phyloP scores from a whole-genome alignment of 2,113 vertebrate species.

The Oreocharis arfaki region DNA sequence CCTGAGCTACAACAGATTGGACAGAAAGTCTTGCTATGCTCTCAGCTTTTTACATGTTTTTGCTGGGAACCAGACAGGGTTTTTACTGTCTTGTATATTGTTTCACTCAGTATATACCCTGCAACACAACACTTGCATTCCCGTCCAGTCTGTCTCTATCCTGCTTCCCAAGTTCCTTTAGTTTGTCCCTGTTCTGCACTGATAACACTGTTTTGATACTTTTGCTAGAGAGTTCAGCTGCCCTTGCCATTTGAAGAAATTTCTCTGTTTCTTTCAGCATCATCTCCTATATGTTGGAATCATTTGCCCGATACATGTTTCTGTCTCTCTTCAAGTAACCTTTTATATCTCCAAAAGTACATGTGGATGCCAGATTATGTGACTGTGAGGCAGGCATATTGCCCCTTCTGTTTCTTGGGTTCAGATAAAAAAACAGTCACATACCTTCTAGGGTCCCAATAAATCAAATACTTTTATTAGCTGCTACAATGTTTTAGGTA shows the following conservation, averaged over 20 bases:
- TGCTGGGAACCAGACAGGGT: background rate
- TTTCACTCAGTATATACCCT: background rate
- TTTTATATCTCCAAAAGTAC: background rate
- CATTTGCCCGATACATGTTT: background rate
- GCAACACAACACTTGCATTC: background rate
- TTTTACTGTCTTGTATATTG: background rate
- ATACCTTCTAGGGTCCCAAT: background rate
- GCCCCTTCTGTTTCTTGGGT: background rate
- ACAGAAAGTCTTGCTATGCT: background rate
- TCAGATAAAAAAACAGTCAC: background rate
- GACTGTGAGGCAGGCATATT: background rate
- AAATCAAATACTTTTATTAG: background rate
- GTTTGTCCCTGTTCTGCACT: background rate
- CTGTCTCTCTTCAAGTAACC: conserved; percentile 1
- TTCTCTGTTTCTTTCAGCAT: background rate
- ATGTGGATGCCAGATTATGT: background rate
- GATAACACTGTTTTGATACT: background rate
- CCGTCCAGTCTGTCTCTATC: background rate
- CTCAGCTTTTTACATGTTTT: background rate
- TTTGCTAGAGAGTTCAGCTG: background rate
- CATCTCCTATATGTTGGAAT: background rate
- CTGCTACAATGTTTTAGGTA: background rate
- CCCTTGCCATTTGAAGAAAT: background rate
- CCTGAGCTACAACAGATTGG: background rate
- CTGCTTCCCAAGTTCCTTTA: background rate